Evolutionary conservation across 2,797 vertebrate species (phyloP).

Genomic region (Ibycter americanus): DNA sequence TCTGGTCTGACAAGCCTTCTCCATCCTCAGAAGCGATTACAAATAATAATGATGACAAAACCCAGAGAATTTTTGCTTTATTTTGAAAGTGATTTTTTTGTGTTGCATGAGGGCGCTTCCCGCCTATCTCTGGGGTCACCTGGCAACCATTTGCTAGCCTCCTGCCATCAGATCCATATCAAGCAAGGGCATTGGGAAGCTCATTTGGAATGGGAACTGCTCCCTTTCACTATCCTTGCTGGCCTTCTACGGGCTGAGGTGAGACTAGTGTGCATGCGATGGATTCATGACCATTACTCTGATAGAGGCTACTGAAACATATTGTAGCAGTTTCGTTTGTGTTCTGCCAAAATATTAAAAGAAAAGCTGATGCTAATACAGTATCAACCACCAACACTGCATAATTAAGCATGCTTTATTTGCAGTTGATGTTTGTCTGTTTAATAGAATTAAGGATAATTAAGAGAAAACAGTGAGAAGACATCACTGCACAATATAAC

Average conservation of each 20-base stretch:
- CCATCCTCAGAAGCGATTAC: conserved; percentile 18
- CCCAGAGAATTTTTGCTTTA: conserved; percentile 39
- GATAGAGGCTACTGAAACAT: background rate
- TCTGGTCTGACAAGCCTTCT: conserved; percentile 44
- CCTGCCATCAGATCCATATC: background rate
- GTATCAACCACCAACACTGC: conserved; percentile 46
- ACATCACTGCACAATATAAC: background rate
- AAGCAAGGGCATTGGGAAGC: conserved; percentile 28
- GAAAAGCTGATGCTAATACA: conserved; percentile 53
- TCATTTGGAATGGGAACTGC: background rate
- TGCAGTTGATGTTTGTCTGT: conserved; percentile 53
- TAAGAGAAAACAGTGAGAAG: conserved; percentile 34
- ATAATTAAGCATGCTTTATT: conserved; percentile 59
- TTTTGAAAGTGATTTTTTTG: conserved; percentile 42
- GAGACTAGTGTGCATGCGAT: background rate
- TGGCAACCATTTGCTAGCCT: conserved; percentile 12
- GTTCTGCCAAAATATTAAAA: conserved; percentile 62
- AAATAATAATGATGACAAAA: conserved; percentile 55
- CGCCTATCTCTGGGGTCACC: background rate
- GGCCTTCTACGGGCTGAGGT: background rate
- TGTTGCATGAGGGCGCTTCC: background rate
- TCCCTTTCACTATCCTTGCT: background rate
- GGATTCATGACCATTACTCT: background rate
- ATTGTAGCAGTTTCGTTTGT: background rate
- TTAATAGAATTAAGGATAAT: conserved; percentile 61